These are phyloP conservation scores for Drosophila equinoxialis DNA, from an alignment of 1,140 invertebrate genomes.

Conservation along the genomic window DNA sequence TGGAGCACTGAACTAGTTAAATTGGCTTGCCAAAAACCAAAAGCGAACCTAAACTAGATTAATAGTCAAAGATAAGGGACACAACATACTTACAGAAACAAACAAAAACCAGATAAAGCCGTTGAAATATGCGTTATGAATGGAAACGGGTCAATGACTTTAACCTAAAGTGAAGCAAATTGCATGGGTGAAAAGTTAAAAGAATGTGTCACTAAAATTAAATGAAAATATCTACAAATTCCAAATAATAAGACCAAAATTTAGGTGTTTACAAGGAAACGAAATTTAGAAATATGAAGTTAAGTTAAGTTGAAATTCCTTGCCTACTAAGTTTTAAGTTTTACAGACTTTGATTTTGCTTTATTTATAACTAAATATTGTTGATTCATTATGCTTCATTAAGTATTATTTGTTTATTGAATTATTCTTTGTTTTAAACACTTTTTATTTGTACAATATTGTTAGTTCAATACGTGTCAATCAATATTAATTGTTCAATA, in stretches of 20 bases:
- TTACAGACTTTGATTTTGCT: too few relatives aligned
- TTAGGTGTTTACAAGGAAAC: too few relatives aligned
- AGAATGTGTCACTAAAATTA: too few relatives aligned
- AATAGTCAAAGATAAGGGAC: slow-evolving; percentile 68
- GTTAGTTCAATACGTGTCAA: neutral
- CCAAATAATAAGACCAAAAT: too few relatives aligned
- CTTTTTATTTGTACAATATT: neutral
- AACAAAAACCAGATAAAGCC: slow-evolving; percentile 22
- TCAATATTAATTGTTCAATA: slow-evolving; percentile 6
- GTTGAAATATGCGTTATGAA: slow-evolving; percentile 6
- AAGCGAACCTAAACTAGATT: slow-evolving; percentile 69
- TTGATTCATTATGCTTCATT: neutral
- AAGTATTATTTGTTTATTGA: neutral
- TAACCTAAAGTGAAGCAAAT: neutral
- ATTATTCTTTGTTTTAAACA: neutral
- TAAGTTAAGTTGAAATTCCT: too few relatives aligned
- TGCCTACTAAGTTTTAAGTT: too few relatives aligned
- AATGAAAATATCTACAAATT: too few relatives aligned
- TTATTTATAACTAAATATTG: slow-evolving; percentile 1
- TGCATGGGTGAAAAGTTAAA: too few relatives aligned
- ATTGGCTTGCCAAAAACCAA: slow-evolving; percentile 40
- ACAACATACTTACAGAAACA: slow-evolving; percentile 11
- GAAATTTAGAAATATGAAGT: too few relatives aligned
- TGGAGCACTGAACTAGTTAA: slow-evolving; percentile 47
- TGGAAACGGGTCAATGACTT: neutral